phyloP scores from a whole-genome alignment of 23 tunicate genomes.

The Halocynthia roretzi region DNA sequence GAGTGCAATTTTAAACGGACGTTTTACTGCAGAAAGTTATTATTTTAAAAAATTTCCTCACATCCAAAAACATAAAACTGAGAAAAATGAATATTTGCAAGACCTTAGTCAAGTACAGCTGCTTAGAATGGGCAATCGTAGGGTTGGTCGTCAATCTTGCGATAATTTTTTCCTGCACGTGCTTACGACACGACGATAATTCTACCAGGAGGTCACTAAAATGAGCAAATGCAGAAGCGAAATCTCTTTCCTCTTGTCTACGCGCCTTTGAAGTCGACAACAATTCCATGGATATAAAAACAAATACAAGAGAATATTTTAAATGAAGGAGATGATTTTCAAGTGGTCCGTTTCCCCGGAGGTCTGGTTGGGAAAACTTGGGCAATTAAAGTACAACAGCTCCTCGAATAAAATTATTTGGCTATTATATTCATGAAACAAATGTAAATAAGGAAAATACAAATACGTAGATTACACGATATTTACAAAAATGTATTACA shows the following conservation, averaged over 20 bases:
- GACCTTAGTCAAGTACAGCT: constrained; percentile 76
- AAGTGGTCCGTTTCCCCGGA: too few species aligned
- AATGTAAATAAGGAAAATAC: too few species aligned
- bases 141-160: constrained; percentile 76
- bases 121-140: constrained; percentile 75
- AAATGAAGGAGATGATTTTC: too few species aligned
- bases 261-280: constrained; percentile 12
- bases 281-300: too few species aligned
- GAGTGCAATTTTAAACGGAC: neutral
- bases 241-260: constrained; percentile 74
- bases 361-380: too few species aligned
- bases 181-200: constrained; percentile 34
- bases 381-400: too few species aligned
- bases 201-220: constrained; percentile 60
- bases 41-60: neutral
- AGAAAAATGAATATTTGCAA: neutral
- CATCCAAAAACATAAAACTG: neutral
- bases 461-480: too few species aligned
- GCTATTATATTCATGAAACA: too few species aligned
- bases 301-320: too few species aligned
- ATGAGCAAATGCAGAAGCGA: constrained; percentile 38
- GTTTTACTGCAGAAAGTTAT: neutral
- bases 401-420: too few species aligned
- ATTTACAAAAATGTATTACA: too few species aligned
- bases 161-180: constrained; percentile 59